These are phyloP conservation scores for Caloenas nicobarica DNA, from an alignment of 2,113 vertebrate genomes.

Conservation along the genomic window DNA sequence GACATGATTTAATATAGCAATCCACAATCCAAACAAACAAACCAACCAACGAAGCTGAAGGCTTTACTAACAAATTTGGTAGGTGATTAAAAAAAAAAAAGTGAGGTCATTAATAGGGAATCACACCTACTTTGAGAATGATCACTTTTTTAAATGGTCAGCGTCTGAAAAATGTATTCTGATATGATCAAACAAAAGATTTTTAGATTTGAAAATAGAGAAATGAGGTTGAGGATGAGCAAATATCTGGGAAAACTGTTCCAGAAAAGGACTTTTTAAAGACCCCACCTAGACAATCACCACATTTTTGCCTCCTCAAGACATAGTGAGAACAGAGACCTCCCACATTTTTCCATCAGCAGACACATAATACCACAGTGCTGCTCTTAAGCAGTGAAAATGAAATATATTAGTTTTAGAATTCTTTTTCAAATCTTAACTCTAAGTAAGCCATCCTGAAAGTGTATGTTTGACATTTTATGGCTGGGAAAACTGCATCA, in stretches of 20 bases:
- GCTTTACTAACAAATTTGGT: neutral
- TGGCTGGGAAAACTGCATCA: neutral
- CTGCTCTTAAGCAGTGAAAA: neutral
- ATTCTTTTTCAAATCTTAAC: neutral
- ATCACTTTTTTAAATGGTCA: neutral
- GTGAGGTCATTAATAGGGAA: neutral
- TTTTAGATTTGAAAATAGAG: neutral
- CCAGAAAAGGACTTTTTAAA: neutral
- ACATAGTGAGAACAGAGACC: neutral
- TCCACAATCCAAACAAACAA: neutral
- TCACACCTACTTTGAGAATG: neutral
- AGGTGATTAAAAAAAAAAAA: neutral
- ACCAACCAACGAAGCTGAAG: neutral
- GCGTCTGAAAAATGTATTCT: neutral
- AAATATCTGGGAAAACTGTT: neutral
- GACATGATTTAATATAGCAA: neutral
- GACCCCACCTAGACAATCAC: neutral
- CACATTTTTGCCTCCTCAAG: neutral
- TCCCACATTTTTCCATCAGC: neutral
- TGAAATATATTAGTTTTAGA: neutral
- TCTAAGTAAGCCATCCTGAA: neutral
- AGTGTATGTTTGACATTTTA: neutral
- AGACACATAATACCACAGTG: neutral
- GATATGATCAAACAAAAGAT: neutral
- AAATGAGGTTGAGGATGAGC: neutral